Base-by-base conservation (phyloP, 2,113 vertebrate genomes). In the Xenus cinereus region DNA sequence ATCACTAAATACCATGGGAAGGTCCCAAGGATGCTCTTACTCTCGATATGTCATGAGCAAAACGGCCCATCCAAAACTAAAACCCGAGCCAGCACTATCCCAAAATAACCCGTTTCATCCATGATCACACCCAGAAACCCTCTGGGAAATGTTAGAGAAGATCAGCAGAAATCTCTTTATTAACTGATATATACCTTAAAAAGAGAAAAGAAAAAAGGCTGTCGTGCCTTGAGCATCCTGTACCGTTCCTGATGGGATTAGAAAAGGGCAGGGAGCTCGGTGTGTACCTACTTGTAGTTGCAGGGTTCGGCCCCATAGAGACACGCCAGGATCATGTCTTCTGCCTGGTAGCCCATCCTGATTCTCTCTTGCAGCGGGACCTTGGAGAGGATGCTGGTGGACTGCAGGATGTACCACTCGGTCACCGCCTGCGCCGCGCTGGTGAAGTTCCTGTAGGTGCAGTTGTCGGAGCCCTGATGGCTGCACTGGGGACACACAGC, bases 371-470 rank as follows among this genome's bases (percentile, higher is more conserved):
- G 41, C 33, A 57, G 51, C 0, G 97, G 96, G 59, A 98, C 96
- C 26, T 90, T 97, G 8, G 98, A 93, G 90, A 99, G 96, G 97
- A 98, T 98, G 98, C 97, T 98, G 74, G 98, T 98, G 94, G 98
- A 98, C 96, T 99, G 98, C 68, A 98, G 96, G 37, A 91, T 20
- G 87, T 98, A 99, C 98, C 98, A 99, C 94, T 98, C 98, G 0
- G 63, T 97, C 92, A 98, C 97, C 0, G 98, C 98, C 96, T 98
- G 98, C 4, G 98, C 96, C 1, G 97, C 98, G 2, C 98, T 98
- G 86, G 77, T 98, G 97, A 98, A 98, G 95, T 98, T 98, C 60
- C 97, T 63, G 96, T 98, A 98, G 4, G 89, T 95, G 94, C 98
- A 99, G 54, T 88, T 50, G 2, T 93, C 91, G 3, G 94, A 66